A percentile compares a stretch with the other conserved stretches of the same genome.
Evolutionary conservation across 2,113 vertebrate species (phyloP).

Genomic region (Paratilapia polleni): DNA sequence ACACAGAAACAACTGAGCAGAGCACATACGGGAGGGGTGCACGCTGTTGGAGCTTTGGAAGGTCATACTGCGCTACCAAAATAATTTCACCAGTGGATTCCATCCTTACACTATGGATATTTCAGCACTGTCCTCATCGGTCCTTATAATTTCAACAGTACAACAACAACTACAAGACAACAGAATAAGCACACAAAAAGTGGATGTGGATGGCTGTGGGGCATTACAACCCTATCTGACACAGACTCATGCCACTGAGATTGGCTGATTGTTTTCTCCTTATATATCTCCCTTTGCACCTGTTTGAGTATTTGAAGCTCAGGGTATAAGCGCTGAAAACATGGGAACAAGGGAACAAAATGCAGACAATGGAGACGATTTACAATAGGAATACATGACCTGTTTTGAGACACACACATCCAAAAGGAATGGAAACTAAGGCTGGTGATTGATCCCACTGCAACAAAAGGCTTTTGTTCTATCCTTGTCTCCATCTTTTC

Average conservation of each 20-base stretch:
- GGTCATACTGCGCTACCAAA: conserved; percentile 61
- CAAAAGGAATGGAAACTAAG: conserved; percentile 55
- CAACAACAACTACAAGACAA: conserved; percentile 77
- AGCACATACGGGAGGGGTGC: conserved; percentile 55
- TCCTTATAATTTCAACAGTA: conserved; percentile 71
- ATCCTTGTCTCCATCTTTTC: conserved; percentile 48
- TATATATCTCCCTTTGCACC: conserved; percentile 49
- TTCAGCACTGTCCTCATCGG: conserved; percentile 49
- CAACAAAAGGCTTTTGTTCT: conserved; percentile 55
- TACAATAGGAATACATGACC: conserved; percentile 64
- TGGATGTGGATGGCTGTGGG: conserved; percentile 52
- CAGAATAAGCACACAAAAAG: conserved; percentile 72
- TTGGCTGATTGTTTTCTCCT: conserved; percentile 66
- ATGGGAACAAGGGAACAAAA: conserved; percentile 53
- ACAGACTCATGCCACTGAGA: conserved; percentile 40
- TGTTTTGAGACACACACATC: conserved; percentile 63
- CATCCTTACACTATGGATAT: conserved; percentile 32
- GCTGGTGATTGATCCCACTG: conserved; percentile 55
- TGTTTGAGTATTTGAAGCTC: conserved; percentile 45
- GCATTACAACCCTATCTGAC: conserved; percentile 51
- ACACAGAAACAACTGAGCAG: conserved; percentile 62
- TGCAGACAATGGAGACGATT: conserved; percentile 58
- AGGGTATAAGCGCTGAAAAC: conserved; percentile 44
- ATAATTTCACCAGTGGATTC: conserved; percentile 58
- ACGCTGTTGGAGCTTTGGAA: conserved; percentile 55